These are phyloP conservation scores for Zaprionus camerounensis DNA, from an alignment of 1,140 invertebrate species.

Conservation along the genomic window DNA sequence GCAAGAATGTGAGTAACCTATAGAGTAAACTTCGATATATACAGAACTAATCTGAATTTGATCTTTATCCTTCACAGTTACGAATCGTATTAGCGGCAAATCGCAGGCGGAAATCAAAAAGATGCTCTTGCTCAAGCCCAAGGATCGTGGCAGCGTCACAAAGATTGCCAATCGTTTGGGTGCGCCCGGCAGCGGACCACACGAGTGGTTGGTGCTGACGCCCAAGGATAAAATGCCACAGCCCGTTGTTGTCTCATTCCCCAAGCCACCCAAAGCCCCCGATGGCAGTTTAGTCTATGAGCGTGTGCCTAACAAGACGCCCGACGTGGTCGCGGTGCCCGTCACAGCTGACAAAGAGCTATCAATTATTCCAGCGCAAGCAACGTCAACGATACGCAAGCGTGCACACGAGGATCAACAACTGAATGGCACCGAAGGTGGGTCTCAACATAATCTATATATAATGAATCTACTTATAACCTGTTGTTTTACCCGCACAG, in stretches of 20 bases:
- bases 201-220: constrained; percentile 93
- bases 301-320: constrained; percentile 91
- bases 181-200: constrained; percentile 87
- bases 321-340: constrained; percentile 86
- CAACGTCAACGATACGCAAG: constrained; percentile 87
- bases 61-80: constrained; percentile 83
- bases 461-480: not conserved
- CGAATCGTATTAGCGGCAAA: constrained; percentile 87
- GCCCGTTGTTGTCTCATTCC: constrained; percentile 92
- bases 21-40: not conserved
- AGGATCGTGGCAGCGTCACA: constrained; percentile 89
- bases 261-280: constrained; percentile 93
- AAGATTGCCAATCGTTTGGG: constrained; percentile 91
- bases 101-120: constrained; percentile 87
- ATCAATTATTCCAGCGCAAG: constrained; percentile 80
- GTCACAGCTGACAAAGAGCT: constrained; percentile 79
- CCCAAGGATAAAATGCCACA: constrained; percentile 91
- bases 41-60: not conserved
- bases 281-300: constrained; percentile 94
- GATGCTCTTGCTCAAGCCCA: constrained; percentile 85
- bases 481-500: constrained; percentile 27
- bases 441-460: not conserved
- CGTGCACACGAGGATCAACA: constrained; percentile 88
- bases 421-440: constrained; percentile 90
- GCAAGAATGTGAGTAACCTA: constrained; percentile 89